Evolutionary conservation across 2,113 vertebrate genomes (phyloP).

Genomic region (Lophius piscatorius): DNA sequence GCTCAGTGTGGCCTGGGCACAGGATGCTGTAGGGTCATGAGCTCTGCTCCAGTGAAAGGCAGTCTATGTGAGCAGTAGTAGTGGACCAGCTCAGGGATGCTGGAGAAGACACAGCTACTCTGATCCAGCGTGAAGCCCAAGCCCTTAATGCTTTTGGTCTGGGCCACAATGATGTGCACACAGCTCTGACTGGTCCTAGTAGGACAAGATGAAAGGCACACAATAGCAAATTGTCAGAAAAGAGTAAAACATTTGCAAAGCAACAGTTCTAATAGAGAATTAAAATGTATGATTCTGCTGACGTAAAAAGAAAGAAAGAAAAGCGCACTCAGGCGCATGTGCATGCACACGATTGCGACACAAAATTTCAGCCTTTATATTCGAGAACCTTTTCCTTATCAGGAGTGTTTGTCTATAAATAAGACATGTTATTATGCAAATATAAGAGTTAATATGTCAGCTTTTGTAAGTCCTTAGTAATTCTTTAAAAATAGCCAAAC

Average conservation of each 20-base stretch:
- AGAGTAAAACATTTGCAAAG: not conserved
- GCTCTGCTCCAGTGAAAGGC: constrained; percentile 94
- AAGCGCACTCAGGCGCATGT: too few relatives aligned
- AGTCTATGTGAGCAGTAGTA: constrained; percentile 90
- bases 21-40: constrained; percentile 92
- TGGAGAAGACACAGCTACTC: constrained; percentile 88
- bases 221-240: not conserved
- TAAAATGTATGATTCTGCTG: too few relatives aligned
- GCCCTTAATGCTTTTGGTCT: constrained; percentile 88
- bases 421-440: too few relatives aligned
- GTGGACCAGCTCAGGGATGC: constrained; percentile 90
- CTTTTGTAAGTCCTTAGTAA: too few relatives aligned
- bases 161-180: constrained; percentile 96
- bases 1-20: constrained; percentile 78
- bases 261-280: not conserved
- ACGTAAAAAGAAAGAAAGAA: too few relatives aligned
- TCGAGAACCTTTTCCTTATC: too few relatives aligned
- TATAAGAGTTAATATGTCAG: too few relatives aligned
- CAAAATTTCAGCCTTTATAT: too few relatives aligned
- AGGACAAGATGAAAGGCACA: constrained; percentile 14
- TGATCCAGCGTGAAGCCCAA: constrained; percentile 91
- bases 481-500: too few relatives aligned
- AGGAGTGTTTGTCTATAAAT: too few relatives aligned
- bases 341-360: too few relatives aligned
- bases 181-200: constrained; percentile 94